Evolutionary conservation across 2,888 invertebrate genomes (phyloP).

Genomic region (Empis livida): DNA sequence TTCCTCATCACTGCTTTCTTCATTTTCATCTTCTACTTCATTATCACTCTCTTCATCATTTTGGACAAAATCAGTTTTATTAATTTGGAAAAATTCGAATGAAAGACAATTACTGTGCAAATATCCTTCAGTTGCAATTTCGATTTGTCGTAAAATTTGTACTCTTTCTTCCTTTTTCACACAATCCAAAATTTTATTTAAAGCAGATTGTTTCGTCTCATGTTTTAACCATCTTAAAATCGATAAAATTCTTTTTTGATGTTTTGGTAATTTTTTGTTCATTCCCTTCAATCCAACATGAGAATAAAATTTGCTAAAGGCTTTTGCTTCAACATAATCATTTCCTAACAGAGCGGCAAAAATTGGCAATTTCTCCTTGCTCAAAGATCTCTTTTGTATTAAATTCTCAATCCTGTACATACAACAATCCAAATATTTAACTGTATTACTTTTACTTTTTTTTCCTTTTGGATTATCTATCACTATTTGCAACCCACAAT

Average conservation of each 20-base stretch:
- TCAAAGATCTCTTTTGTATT: constrained; percentile 47
- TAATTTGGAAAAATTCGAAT: constrained; percentile 42
- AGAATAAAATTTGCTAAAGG: constrained; percentile 57
- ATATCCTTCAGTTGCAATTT: constrained; percentile 52
- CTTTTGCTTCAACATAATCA: constrained; percentile 62
- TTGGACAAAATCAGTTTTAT: constrained; percentile 10
- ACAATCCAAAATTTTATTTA: constrained; percentile 50
- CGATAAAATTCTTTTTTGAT: constrained; percentile 55
- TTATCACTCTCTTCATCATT: constrained; percentile 3
- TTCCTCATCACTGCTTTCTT: constrained; percentile 11
- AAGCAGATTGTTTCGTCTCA: constrained; percentile 55
- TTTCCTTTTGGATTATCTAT: constrained; percentile 9
- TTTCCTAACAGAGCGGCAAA: constrained; percentile 78
- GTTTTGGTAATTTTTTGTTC: constrained; percentile 36
- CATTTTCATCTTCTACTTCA: constrained; percentile 2
- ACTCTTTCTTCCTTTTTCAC: constrained; percentile 44
- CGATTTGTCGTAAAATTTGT: constrained; percentile 43
- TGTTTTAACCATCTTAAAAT: constrained; percentile 64
- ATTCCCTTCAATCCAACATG: constrained; percentile 40
- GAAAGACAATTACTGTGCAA: constrained; percentile 44
- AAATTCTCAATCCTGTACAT: constrained; percentile 61
- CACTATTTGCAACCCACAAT: not conserved
- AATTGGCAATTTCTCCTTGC: constrained; percentile 57
- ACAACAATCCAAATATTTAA: constrained; percentile 45
- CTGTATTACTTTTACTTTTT: constrained; percentile 15